Conservation (phyloP, 2,888 invertebrate genomes). For the Drosophila longiperda region DNA sequence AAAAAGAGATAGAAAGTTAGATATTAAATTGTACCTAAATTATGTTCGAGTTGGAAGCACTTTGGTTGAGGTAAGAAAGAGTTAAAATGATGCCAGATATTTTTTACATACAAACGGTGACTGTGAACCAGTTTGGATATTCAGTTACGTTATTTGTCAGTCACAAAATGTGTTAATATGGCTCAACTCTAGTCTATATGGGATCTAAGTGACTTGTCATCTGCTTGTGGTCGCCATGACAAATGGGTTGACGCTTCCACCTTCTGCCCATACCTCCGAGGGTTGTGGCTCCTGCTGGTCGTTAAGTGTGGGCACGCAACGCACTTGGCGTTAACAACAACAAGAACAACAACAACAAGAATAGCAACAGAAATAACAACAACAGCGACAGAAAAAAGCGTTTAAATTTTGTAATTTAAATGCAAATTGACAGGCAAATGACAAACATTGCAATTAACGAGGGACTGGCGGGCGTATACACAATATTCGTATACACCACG, state of each 20-base stretch:
- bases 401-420: constrained; percentile 82
- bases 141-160: neutral
- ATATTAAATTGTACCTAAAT: neutral
- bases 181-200: constrained; percentile 19
- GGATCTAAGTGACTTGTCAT: constrained; percentile 24
- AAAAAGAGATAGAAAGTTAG: neutral
- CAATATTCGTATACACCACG: constrained; percentile 39
- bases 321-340: constrained; percentile 21
- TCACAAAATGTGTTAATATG: neutral
- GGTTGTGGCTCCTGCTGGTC: constrained; percentile 27
- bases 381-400: constrained; percentile 36
- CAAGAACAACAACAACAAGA: constrained; percentile 17
- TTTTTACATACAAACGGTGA: neutral
- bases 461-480: constrained; percentile 73
- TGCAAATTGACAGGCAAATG: constrained; percentile 80
- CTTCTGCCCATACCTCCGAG: constrained; percentile 2
- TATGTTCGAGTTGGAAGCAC: neutral
- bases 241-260: constrained; percentile 35
- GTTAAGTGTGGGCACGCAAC: constrained; percentile 33
- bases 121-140: neutral
- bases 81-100: neutral
- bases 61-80: neutral
- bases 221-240: constrained; percentile 46
- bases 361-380: constrained; percentile 7
- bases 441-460: constrained; percentile 80